These are phyloP conservation scores for Zaprionus inermis DNA, from an alignment of 1,140 invertebrate species.

Conservation along the genomic window DNA sequence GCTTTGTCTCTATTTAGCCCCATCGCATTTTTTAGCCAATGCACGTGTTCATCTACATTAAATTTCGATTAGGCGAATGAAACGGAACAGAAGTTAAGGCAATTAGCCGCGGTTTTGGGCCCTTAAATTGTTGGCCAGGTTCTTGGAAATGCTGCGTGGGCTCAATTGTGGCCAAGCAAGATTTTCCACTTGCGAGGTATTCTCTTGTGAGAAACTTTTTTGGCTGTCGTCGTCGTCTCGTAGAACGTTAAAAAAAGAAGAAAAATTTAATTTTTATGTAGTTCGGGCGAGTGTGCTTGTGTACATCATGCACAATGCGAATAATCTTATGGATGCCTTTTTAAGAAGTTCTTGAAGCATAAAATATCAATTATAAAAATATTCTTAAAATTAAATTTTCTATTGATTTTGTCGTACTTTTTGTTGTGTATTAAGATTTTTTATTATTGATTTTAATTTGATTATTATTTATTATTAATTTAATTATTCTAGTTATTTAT, in stretches of 20 bases:
- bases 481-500: no score
- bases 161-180: conserved; percentile 41
- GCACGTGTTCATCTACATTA: conserved; percentile 74
- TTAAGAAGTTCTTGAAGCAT: neutral
- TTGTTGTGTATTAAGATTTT: no score
- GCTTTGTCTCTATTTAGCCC: no score
- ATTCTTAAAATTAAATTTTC: no score
- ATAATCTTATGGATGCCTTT: neutral
- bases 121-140: neutral
- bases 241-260: conserved; percentile 29
- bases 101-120: conserved; percentile 59
- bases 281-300: conserved; percentile 8
- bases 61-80: conserved; percentile 67
- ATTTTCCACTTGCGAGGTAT: conserved; percentile 60
- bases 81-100: conserved; percentile 43
- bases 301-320: conserved; percentile 47
- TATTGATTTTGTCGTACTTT: no score
- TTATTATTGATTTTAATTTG: no score
- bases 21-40: conserved; percentile 38
- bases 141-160: conserved; percentile 9
- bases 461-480: no score
- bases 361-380: neutral
- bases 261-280: conserved; percentile 44
- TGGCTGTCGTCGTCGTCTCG: conserved; percentile 14
- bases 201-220: conserved; percentile 53